Evolutionary conservation across 2,113 vertebrate species (phyloP).

Genomic region (Pelusios castaneus): DNA sequence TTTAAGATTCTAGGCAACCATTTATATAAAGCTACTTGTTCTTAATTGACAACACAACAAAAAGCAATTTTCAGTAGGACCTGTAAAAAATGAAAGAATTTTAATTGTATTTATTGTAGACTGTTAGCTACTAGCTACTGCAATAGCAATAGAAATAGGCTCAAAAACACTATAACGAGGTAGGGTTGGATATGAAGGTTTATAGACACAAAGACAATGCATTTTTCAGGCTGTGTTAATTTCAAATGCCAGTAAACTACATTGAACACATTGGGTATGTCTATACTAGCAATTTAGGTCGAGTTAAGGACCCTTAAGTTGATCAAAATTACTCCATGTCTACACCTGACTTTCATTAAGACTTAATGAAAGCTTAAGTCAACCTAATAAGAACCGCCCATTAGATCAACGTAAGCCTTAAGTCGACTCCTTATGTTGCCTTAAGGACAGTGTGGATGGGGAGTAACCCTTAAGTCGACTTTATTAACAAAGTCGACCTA

Average conservation of each 20-base stretch:
- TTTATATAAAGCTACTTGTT: neutral
- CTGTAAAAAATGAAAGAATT: neutral
- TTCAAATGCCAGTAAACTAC: neutral
- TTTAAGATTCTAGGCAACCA: neutral
- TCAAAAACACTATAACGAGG: neutral
- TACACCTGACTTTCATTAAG: too few relatives aligned
- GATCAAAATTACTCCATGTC: too few relatives aligned
- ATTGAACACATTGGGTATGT: neutral
- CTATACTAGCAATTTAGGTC: too few relatives aligned
- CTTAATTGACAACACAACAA: neutral
- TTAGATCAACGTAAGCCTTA: too few relatives aligned
- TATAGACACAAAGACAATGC: neutral
- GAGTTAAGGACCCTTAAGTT: too few relatives aligned
- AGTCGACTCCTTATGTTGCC: too few relatives aligned
- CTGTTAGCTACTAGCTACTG: neutral
- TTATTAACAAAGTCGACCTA: too few relatives aligned
- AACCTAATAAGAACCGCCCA: too few relatives aligned
- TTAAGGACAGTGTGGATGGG: too few relatives aligned
- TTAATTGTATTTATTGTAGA: neutral
- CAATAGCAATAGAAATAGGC: conserved; percentile 1
- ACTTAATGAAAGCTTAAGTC: too few relatives aligned
- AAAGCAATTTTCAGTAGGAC: neutral
- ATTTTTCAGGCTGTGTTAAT: conserved; percentile 15
- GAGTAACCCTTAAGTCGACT: too few relatives aligned
- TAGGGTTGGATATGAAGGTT: neutral